Evolutionary conservation across 2,797 vertebrate species (phyloP).

Genomic region (Sebastes cheni): DNA sequence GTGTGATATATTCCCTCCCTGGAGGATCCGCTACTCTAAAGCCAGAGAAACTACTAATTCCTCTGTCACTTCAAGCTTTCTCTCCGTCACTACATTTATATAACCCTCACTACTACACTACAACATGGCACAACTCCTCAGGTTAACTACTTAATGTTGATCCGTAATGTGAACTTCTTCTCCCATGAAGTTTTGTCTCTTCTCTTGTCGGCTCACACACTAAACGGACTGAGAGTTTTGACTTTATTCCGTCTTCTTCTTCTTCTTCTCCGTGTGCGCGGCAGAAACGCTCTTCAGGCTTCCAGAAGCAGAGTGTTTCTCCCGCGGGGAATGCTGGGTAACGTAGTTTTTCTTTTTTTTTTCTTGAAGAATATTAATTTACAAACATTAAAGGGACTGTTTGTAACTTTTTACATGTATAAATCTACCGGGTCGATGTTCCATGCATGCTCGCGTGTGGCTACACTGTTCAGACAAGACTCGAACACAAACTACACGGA

Average conservation of each 20-base stretch:
- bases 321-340: slow-evolving; percentile 50
- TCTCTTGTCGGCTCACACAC: slow-evolving; percentile 30
- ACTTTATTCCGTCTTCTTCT: slow-evolving; percentile 56
- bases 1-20: too few species aligned
- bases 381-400: too few species aligned
- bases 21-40: too few species aligned
- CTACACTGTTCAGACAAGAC: too few species aligned
- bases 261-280: slow-evolving; percentile 68
- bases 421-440: too few species aligned
- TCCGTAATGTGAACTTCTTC: slow-evolving; percentile 54
- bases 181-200: slow-evolving; percentile 47
- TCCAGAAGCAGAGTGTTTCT: slow-evolving; percentile 36
- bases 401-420: too few species aligned
- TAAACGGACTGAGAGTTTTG: slow-evolving; percentile 69
- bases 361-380: too few species aligned
- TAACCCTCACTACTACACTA: slow-evolving; percentile 36
- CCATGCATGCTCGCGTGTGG: too few species aligned
- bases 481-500: too few species aligned
- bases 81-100: slow-evolving; percentile 63
- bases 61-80: slow-evolving; percentile 56
- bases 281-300: slow-evolving; percentile 74
- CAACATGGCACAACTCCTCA: not conserved
- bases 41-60: slow-evolving; percentile 43
- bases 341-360: slow-evolving; percentile 43
- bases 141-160: not conserved